phyloP scores from a whole-genome alignment of 2,113 vertebrate genomes.

The Petroica traversi region DNA sequence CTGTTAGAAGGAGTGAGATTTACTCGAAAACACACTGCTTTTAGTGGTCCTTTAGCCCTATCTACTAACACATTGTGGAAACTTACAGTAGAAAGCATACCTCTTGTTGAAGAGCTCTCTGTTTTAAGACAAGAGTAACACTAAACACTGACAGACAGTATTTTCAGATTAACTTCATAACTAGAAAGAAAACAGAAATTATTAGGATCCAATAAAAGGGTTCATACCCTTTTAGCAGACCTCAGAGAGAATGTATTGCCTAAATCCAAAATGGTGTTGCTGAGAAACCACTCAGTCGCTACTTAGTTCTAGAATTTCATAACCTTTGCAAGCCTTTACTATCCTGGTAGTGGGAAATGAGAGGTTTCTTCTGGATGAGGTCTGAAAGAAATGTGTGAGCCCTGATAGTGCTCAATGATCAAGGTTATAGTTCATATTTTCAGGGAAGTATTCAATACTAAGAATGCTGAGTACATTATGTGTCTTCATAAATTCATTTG shows the following conservation, averaged over 20 bases:
- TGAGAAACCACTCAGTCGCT: background rate
- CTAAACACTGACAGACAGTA: background rate
- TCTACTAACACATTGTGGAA: background rate
- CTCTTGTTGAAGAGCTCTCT: background rate
- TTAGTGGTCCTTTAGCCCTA: background rate
- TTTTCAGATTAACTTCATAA: background rate
- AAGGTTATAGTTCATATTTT: background rate
- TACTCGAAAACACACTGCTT: background rate
- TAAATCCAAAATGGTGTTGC: background rate
- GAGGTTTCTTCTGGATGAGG: background rate
- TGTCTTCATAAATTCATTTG: background rate
- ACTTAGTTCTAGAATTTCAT: background rate
- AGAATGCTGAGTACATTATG: background rate
- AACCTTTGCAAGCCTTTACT: background rate
- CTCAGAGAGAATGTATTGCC: background rate
- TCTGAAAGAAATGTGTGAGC: background rate
- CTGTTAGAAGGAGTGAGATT: background rate
- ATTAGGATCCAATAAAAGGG: background rate
- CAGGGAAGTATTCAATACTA: background rate
- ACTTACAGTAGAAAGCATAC: background rate
- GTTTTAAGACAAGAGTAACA: background rate
- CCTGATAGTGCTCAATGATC: background rate
- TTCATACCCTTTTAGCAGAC: background rate
- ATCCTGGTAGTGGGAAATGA: background rate
- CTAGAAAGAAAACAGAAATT: background rate